Base-by-base conservation (phyloP, 2,888 invertebrate genomes). In the Drosophila lacicola region DNA sequence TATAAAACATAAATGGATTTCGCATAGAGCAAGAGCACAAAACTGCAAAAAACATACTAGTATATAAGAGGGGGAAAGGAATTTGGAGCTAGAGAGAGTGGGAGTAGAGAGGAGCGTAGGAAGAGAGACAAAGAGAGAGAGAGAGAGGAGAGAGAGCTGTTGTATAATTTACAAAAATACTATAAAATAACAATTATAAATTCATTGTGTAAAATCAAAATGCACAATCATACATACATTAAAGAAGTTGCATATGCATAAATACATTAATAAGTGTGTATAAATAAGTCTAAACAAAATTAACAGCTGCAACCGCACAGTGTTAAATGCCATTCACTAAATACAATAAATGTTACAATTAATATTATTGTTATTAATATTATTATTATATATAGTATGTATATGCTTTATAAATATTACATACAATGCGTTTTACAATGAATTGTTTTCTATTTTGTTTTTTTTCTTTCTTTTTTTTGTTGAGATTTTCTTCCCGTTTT, bases 271-370 rank as follows among this genome's bases (percentile, higher is more conserved):
- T 79, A 77, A 71, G 53, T 66, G 69, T 71, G 67, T 71, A 77
- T 79, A 82, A 81, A 82, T 84, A 86, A 81, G 83, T 79, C 83
- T 83, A 83, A 82, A 82, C 75, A 83, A 86, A 77, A 81, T 78
- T 72, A 77, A 70, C 77, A 77, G 66, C 75, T 82, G 82, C 75
- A 82, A 82, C 70, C 78, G 71, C 78, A 82, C 74, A 71, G 80
- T 74, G 75, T 89, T 90, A 90, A 90, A 90, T 90, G 89, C 89
- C 88, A 90, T 89, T 88, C 73, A 78, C 82, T 87, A 87, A 87
- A 85, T 80, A 85, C 80, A 86, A 76, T 76, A 69, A 73, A 62
- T 77, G 63, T 77, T 76, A 76, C 69, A 76, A 73, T 73, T 77
- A 73, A 73, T 67, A 71, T 55, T 70, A 65, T 69, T 70, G 70